These are phyloP conservation scores for Caenorhabditis wallacei DNA, from an alignment of 2,888 invertebrate species.

Conservation along the genomic window DNA sequence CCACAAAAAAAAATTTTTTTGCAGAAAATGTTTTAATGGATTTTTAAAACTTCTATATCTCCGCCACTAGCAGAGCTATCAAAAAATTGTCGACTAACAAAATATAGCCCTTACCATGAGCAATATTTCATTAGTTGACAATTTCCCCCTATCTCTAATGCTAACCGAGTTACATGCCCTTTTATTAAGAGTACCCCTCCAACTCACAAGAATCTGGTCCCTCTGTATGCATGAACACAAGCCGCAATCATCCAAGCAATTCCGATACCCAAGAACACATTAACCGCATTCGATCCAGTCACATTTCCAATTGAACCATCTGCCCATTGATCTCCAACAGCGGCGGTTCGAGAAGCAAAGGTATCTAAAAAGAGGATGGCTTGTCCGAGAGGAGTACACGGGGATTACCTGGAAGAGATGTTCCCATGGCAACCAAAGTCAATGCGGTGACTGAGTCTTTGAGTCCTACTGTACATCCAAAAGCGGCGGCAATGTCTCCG, in stretches of 20 bases:
- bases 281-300: constrained; percentile 89
- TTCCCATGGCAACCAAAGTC: constrained; percentile 97
- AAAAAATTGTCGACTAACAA: too few relatives aligned
- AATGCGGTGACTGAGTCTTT: constrained; percentile 98
- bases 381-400: neutral
- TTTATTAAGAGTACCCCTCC: too few relatives aligned
- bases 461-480: constrained; percentile 90
- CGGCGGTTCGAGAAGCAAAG: constrained; percentile 98
- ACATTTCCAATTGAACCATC: constrained; percentile 97
- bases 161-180: too few relatives aligned
- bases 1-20: too few relatives aligned
- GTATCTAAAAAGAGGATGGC: constrained; percentile 88
- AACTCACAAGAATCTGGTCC: constrained; percentile 76
- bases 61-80: too few relatives aligned
- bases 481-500: constrained; percentile 97
- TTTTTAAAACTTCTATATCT: too few relatives aligned
- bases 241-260: constrained; percentile 83
- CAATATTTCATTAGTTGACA: too few relatives aligned
- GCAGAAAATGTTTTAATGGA: too few relatives aligned
- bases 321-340: constrained; percentile 96
- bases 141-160: too few relatives aligned
- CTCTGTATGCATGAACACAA: constrained; percentile 78
- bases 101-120: too few relatives aligned
- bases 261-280: constrained; percentile 96
- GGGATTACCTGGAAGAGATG: constrained; percentile 93